Evolutionary conservation across 2,888 invertebrate species (phyloP).

Genomic region (Clivina fossor): DNA sequence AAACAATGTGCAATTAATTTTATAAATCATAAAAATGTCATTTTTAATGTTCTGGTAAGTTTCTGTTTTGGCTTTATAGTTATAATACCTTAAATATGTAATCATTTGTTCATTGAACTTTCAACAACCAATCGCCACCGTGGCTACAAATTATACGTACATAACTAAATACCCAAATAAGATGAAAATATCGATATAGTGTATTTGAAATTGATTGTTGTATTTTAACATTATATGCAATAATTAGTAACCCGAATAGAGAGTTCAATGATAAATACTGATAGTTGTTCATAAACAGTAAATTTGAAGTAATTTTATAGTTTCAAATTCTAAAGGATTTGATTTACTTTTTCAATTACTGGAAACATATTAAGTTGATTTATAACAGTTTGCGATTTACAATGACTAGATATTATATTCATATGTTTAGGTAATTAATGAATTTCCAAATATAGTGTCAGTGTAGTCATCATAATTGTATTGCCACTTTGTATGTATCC

Average conservation of each 20-base stretch:
- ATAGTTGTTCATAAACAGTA: not conserved
- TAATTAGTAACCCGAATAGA: not conserved
- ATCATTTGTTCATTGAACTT: not conserved
- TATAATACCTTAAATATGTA: not conserved
- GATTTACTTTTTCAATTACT: not conserved
- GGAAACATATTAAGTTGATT: not conserved
- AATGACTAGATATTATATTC: no score
- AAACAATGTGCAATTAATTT: constrained; percentile 21
- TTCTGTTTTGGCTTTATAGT: not conserved
- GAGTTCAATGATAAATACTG: not conserved
- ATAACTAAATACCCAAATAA: no score
- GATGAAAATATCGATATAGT: not conserved
- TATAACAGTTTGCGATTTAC: no score
- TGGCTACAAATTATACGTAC: constrained; percentile 15
- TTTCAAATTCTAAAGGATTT: not conserved
- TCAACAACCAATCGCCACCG: constrained; percentile 21
- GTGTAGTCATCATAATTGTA: no score
- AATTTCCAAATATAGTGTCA: no score
- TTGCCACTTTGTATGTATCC: constrained; percentile 31
- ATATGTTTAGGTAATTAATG: no score
- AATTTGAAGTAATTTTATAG: not conserved
- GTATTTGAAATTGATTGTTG: no score
- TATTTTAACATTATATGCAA: no score
- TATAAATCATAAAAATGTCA: constrained; percentile 14
- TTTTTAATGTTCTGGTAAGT: constrained; percentile 25